Conservation (phyloP, 2,113 vertebrate genomes). For the Pseudois nayaur region DNA sequence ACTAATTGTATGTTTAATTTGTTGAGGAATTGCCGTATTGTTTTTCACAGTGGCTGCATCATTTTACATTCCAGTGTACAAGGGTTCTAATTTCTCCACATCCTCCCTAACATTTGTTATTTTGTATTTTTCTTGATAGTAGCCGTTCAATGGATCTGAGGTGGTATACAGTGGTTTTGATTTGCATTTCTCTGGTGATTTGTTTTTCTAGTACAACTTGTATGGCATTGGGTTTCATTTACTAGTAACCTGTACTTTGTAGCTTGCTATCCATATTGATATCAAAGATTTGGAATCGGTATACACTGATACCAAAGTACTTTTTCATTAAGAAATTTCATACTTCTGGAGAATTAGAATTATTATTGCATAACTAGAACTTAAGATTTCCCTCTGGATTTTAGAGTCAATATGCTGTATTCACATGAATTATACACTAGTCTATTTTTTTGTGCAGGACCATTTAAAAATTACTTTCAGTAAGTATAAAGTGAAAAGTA, state of each 20-base stretch:
- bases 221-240: constrained; percentile 19
- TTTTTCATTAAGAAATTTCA: constrained; percentile 43
- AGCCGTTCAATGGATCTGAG: not conserved
- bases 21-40: not conserved
- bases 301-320: not conserved
- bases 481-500: not conserved
- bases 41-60: not conserved
- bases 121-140: not conserved
- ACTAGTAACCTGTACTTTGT: not conserved
- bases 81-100: not conserved
- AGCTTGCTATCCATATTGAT: not conserved
- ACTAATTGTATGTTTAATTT: not conserved
- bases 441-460: not conserved
- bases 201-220: not conserved
- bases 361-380: constrained; percentile 43
- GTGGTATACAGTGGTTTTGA: not conserved
- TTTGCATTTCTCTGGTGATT: not conserved
- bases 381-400: constrained; percentile 43
- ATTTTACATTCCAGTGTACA: not conserved
- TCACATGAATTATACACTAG: not conserved
- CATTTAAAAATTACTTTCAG: constrained; percentile 23
- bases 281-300: not conserved
- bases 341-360: constrained; percentile 18
- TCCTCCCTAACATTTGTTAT: not conserved
- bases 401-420: not conserved